Evolutionary conservation across 2,797 vertebrate genomes (phyloP).

Genomic region (Brachymystax lenok): DNA sequence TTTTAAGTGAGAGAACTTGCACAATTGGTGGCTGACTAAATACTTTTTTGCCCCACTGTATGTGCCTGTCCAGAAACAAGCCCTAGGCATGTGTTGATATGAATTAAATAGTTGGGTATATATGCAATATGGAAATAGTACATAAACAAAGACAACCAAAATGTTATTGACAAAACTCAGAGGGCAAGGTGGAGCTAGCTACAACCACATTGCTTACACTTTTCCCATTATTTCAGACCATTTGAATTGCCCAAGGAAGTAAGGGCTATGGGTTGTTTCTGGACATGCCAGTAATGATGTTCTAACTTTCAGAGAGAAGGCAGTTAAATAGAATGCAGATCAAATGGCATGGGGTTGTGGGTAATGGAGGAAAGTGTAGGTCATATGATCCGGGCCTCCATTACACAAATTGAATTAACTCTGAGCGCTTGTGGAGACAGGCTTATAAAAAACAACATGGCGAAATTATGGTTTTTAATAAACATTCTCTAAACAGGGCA

Average conservation of each 20-base stretch:
- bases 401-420: slow-evolving; percentile 56
- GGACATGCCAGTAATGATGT: no score
- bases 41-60: no score
- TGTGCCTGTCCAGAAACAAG: background rate
- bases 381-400: slow-evolving; percentile 34
- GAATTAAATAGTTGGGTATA: no score
- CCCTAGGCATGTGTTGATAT: background rate
- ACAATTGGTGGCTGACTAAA: no score
- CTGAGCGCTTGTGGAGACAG: slow-evolving; percentile 9
- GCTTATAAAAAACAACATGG: slow-evolving; percentile 34
- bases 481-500: slow-evolving; percentile 31
- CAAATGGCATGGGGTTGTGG: background rate
- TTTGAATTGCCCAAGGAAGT: background rate
- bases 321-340: background rate
- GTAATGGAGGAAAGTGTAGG: background rate
- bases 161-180: no score
- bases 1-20: no score
- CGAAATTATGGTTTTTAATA: slow-evolving; percentile 46
- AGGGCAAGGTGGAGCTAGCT: no score
- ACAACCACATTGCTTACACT: no score
- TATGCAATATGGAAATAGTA: background rate
- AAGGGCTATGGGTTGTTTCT: background rate
- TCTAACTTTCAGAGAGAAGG: no score
- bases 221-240: background rate
- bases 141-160: background rate